These are phyloP conservation scores for Phaonia tiefii DNA, from an alignment of 2,888 invertebrate genomes.

Conservation along the genomic window DNA sequence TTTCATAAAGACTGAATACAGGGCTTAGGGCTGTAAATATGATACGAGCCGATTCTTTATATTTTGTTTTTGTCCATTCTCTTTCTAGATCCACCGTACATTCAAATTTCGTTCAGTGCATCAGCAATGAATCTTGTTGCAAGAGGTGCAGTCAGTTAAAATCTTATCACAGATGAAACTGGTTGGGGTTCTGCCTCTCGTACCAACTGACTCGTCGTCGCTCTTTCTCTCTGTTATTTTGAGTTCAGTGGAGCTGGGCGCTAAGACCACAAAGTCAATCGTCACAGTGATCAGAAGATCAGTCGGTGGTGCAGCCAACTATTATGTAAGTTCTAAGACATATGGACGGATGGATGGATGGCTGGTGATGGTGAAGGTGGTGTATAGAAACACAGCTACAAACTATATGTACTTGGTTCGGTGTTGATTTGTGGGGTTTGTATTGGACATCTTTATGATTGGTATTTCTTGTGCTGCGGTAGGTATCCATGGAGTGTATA, in stretches of 20 bases:
- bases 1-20: too few species aligned
- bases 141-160: slow-evolving; percentile 77
- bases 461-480: slow-evolving; percentile 59
- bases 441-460: slow-evolving; percentile 66
- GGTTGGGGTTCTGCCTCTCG: slow-evolving; percentile 64
- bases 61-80: too few species aligned
- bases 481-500: slow-evolving; percentile 44
- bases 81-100: too few species aligned
- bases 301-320: slow-evolving; percentile 32
- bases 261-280: slow-evolving; percentile 47
- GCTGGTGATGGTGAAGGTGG: not conserved
- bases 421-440: slow-evolving; percentile 66
- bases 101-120: slow-evolving; percentile 63
- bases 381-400: not conserved
- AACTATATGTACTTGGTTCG: slow-evolving; percentile 33
- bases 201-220: slow-evolving; percentile 15
- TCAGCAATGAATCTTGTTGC: slow-evolving; percentile 69
- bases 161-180: slow-evolving; percentile 77
- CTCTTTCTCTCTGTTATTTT: not conserved
- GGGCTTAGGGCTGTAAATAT: too few species aligned
- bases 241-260: slow-evolving; percentile 29
- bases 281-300: slow-evolving; percentile 43
- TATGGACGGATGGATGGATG: slow-evolving; percentile 19
- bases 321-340: slow-evolving; percentile 66
- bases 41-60: too few species aligned